These are phyloP conservation scores for Sebastes minor DNA, from an alignment of 2,797 vertebrate species.

Conservation along the genomic window DNA sequence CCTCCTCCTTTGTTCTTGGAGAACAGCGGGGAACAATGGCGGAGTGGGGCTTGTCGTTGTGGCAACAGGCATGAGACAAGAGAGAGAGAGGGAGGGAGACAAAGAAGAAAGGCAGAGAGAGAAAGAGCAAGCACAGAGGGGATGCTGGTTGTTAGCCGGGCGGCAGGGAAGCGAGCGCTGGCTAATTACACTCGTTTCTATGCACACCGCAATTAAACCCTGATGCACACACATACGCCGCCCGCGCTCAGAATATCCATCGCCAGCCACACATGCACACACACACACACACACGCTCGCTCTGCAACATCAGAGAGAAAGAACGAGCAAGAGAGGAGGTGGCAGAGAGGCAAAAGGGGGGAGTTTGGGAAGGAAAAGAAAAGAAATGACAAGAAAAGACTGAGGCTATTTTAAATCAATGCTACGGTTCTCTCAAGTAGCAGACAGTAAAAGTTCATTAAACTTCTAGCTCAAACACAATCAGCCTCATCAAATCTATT, in stretches of 20 bases:
- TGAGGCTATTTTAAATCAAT: conserved; percentile 69
- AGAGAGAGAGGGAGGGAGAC: conserved; percentile 63
- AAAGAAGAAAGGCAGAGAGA: conserved; percentile 72
- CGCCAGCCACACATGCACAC: conserved; percentile 44
- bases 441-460: conserved; percentile 57
- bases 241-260: conserved; percentile 71
- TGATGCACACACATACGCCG: conserved; percentile 67
- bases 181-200: conserved; percentile 84
- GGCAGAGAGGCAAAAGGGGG: conserved; percentile 41
- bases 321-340: conserved; percentile 56
- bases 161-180: conserved; percentile 74
- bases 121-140: conserved; percentile 75
- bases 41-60: conserved; percentile 78
- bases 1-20: conserved; percentile 83
- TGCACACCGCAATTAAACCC: conserved; percentile 81
- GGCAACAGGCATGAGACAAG: conserved; percentile 79
- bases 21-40: conserved; percentile 81
- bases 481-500: conserved; percentile 45
- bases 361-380: conserved; percentile 32
- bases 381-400: conserved; percentile 50
- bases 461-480: conserved; percentile 52
- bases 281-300: conserved; percentile 30
- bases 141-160: conserved; percentile 81
- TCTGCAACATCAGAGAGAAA: conserved; percentile 67
- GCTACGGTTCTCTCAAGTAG: conserved; percentile 58